Evolutionary conservation across 2,888 invertebrate species (phyloP).

Genomic region (Lasioglossum calceatum): DNA sequence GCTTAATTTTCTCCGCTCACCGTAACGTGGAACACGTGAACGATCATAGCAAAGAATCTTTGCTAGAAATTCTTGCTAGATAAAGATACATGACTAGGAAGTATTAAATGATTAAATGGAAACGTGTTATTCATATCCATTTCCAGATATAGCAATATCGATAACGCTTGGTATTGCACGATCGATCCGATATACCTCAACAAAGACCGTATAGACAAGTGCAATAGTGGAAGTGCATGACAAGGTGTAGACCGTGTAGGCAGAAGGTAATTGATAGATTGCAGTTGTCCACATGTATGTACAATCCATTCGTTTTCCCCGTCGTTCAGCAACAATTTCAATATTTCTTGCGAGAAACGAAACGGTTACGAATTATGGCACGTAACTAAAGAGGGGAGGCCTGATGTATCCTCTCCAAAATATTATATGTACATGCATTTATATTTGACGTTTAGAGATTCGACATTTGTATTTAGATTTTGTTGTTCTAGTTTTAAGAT

Average conservation of each 20-base stretch:
- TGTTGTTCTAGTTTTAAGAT: conserved; percentile 37
- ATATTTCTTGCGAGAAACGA: conserved; percentile 22
- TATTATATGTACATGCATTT: conserved; percentile 23
- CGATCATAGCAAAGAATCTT: neutral
- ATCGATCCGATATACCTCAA: conserved; percentile 44
- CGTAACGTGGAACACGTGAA: neutral
- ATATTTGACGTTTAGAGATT: conserved; percentile 28
- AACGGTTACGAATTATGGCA: conserved; percentile 5
- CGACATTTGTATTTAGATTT: conserved; percentile 28
- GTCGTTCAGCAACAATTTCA: conserved; percentile 45
- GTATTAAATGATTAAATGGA: neutral
- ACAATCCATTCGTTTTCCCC: conserved; percentile 48
- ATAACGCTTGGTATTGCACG: conserved; percentile 34
- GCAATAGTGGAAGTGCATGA: conserved; percentile 40
- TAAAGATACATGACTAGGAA: neutral
- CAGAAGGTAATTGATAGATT: conserved; percentile 43
- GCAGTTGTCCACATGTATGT: conserved; percentile 37
- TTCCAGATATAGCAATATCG: conserved; percentile 1
- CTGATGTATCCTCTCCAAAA: neutral
- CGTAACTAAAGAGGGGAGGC: neutral
- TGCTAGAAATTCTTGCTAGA: neutral
- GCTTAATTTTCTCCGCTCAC: neutral
- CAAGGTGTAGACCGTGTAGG: conserved; percentile 15
- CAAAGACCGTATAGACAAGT: conserved; percentile 26
- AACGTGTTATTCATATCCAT: conserved; percentile 4